Percentiles rank a stretch among this genome's conserved stretches.
Conservation (phyloP, 2,113 vertebrate genomes). For the Neolamprologus ventralis region DNA sequence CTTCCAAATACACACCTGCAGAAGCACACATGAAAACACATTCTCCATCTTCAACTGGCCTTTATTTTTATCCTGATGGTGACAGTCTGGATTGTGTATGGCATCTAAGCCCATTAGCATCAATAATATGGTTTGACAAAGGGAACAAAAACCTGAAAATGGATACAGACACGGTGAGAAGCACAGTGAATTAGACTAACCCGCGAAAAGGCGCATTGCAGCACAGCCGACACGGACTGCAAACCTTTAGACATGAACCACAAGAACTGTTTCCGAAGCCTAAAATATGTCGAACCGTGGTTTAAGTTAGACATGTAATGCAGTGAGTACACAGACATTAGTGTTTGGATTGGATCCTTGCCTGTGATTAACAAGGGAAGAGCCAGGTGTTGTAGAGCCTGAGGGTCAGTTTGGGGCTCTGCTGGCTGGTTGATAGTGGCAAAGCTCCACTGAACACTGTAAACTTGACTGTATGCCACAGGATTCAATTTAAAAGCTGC, state of each 20-base stretch:
- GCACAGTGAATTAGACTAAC: conserved; percentile 29
- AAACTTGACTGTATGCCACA: conserved; percentile 60
- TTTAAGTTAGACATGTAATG: background rate
- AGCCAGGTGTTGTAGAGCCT: conserved; percentile 50
- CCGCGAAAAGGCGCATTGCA: background rate
- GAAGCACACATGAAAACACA: background rate
- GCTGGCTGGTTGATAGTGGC: conserved; percentile 44
- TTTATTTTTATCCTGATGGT: conserved; percentile 44
- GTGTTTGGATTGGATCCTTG: conserved; percentile 38
- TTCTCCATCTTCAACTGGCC: conserved; percentile 7
- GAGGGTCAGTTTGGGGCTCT: conserved; percentile 50
- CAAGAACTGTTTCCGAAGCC: background rate
- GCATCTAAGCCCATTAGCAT: conserved; percentile 39
- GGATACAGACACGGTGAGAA: conserved; percentile 20
- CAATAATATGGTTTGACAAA: conserved; percentile 40
- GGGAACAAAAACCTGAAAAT: conserved; percentile 34
- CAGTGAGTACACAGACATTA: conserved; percentile 4
- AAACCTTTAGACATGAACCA: background rate
- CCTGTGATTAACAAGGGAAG: conserved; percentile 38
- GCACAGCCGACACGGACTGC: background rate
- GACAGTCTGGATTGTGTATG: conserved; percentile 48
- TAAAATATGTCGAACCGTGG: background rate
- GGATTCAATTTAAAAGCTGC: conserved; percentile 68
- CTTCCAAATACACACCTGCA: background rate
- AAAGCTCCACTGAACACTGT: conserved; percentile 53